Conservation (phyloP, 1,140 invertebrate species). For the Meloidogyne exigua region DNA sequence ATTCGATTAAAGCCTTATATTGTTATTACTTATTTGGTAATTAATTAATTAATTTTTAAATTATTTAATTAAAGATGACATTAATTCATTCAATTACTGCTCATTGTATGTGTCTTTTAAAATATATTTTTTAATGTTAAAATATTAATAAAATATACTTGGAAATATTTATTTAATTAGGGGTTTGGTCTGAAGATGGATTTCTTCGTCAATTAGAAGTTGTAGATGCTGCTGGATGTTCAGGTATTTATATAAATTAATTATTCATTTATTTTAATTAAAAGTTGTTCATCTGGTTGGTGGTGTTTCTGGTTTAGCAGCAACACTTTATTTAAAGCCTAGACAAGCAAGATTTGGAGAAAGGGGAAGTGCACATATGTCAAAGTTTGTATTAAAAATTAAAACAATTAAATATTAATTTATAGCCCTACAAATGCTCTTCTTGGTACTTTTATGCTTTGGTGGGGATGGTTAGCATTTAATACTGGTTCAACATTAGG, state of each 20-base stretch:
- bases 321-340: constrained; percentile 83
- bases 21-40: constrained; percentile 76
- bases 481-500: constrained; percentile 77
- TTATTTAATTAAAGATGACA: constrained; percentile 71
- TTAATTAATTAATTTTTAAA: background rate
- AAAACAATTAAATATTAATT: background rate
- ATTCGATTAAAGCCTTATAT: constrained; percentile 87
- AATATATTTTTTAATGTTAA: no score
- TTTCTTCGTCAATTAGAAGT: constrained; percentile 78
- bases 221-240: constrained; percentile 81
- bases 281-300: constrained; percentile 81
- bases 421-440: constrained; percentile 81
- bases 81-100: constrained; percentile 85
- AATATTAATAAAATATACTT: no score
- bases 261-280: constrained; percentile 67
- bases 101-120: constrained; percentile 67
- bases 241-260: constrained; percentile 16
- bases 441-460: constrained; percentile 85
- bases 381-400: constrained; percentile 16
- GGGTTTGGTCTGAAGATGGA: constrained; percentile 77
- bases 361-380: constrained; percentile 24
- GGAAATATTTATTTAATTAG: constrained; percentile 65
- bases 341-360: constrained; percentile 64
- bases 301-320: constrained; percentile 76
- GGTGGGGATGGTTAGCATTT: constrained; percentile 82